Conservation (phyloP, 2,888 invertebrate genomes). For the Mantis religiosa region DNA sequence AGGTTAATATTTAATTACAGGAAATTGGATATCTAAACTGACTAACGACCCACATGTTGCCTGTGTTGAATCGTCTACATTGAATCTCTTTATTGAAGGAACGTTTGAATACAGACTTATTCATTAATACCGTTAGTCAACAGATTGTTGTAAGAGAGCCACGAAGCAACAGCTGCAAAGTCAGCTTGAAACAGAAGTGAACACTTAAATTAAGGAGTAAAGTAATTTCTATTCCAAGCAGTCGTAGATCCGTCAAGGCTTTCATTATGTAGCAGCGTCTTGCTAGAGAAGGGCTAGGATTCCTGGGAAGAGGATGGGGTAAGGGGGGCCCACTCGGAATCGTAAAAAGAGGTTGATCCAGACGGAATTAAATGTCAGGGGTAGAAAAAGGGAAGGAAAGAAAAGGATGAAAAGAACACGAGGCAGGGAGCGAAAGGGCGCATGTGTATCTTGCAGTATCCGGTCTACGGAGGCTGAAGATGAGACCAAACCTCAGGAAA, state of each 20-base stretch:
- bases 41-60: too few relatives aligned
- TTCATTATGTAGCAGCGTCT: neutral
- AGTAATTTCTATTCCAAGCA: neutral
- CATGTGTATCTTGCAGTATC: neutral
- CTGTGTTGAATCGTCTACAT: too few relatives aligned
- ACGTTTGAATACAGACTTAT: too few relatives aligned
- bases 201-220: neutral
- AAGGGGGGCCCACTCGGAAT: neutral
- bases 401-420: neutral
- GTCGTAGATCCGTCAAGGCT: neutral
- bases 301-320: neutral
- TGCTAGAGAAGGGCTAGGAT: neutral
- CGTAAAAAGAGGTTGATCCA: conserved; percentile 4
- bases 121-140: too few relatives aligned
- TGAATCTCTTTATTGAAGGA: too few relatives aligned
- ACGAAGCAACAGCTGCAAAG: too few relatives aligned
- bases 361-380: conserved; percentile 15
- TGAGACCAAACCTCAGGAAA: conserved; percentile 25
- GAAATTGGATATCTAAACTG: too few relatives aligned
- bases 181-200: neutral
- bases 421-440: neutral
- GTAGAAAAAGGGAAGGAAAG: neutral
- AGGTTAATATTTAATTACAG: too few relatives aligned
- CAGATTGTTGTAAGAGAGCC: too few relatives aligned
- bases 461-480: conserved; percentile 7